Conservation (phyloP, 2,888 invertebrate species). For the Trissonchulus latispiculum region DNA sequence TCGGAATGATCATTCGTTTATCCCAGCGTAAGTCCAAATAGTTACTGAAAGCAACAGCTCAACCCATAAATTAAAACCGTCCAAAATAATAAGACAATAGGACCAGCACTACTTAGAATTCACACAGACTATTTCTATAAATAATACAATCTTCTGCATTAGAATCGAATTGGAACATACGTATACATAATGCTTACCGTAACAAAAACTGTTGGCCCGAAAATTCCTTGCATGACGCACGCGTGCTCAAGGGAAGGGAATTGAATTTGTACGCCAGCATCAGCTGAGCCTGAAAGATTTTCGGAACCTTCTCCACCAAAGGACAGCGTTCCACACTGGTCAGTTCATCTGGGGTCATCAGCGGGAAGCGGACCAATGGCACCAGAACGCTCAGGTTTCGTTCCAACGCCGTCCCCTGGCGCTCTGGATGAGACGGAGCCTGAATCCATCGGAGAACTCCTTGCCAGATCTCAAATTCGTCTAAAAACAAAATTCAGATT, state of each 20-base stretch:
- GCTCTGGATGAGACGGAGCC: slow-evolving; percentile 39
- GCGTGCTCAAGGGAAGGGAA: slow-evolving; percentile 44
- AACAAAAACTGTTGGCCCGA: slow-evolving; percentile 42
- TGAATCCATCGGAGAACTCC: slow-evolving; percentile 45
- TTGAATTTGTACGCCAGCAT: slow-evolving; percentile 48
- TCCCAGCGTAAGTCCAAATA: slow-evolving; percentile 49
- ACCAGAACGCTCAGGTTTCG: slow-evolving; percentile 34
- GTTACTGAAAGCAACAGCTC: slow-evolving; percentile 37
- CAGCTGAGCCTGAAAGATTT: slow-evolving; percentile 44
- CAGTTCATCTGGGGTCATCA: slow-evolving; percentile 83
- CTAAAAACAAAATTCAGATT: no score
- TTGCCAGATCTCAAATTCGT: slow-evolving; percentile 47
- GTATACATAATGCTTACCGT: slow-evolving; percentile 21
- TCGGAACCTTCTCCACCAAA: slow-evolving; percentile 47
- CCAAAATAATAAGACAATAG: no score
- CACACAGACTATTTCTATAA: no score
- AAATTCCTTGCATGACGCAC: slow-evolving; percentile 41
- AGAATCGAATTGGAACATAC: no score
- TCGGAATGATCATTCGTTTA: slow-evolving; percentile 43
- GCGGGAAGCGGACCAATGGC: slow-evolving; percentile 60
- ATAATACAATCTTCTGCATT: no score
- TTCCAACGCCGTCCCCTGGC: slow-evolving; percentile 34
- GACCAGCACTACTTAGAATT: no score
- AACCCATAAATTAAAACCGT: no score
- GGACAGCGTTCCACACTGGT: slow-evolving; percentile 68